Conservation (phyloP, 2,888 invertebrate genomes). For the Mimachlamys varia region DNA sequence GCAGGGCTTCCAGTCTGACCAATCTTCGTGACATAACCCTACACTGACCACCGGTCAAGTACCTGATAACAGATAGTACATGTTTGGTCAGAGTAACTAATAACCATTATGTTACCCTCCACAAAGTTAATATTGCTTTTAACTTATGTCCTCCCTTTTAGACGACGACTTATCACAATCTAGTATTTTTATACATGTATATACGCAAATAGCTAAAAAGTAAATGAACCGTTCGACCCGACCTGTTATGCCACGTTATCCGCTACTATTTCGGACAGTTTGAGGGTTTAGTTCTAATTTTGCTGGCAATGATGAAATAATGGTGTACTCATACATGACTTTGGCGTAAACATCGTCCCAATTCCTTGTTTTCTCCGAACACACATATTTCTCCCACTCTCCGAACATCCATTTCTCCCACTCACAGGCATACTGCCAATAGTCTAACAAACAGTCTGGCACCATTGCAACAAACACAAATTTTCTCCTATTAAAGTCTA, state of each 20-base stretch:
- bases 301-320: constrained; percentile 14
- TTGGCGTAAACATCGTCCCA: background rate
- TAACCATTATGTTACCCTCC: background rate
- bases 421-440: background rate
- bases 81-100: background rate
- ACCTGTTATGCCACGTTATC: background rate
- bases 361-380: background rate
- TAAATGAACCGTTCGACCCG: background rate
- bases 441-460: background rate
- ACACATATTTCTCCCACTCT: constrained; percentile 13
- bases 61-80: background rate
- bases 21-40: background rate
- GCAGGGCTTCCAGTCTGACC: background rate
- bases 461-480: background rate
- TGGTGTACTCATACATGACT: background rate
- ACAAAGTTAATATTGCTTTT: no score
- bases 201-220: no score
- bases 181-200: no score
- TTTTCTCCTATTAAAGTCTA: constrained; percentile 3
- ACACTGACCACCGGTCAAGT: background rate
- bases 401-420: constrained; percentile 2
- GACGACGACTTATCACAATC: no score
- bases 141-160: no score
- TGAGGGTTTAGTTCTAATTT: background rate
- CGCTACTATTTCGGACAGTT: background rate